Evolutionary conservation across 2,797 vertebrate species (phyloP), one percentile per base, ranked within the genome.

Genomic region (Enteromius anoplus): DNA sequence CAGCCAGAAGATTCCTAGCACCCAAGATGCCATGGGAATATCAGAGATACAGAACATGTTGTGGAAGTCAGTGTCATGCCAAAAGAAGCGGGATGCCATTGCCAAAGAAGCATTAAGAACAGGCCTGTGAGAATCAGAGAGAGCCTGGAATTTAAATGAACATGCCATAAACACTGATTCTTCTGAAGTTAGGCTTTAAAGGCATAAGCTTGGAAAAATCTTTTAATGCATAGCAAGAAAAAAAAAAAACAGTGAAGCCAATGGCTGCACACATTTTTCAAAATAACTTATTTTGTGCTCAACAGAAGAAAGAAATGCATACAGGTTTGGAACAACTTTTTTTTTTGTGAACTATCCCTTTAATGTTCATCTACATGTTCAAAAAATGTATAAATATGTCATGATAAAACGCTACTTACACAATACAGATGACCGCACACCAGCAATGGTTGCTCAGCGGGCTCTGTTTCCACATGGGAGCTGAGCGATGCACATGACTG

Each of bases 401-500:
- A 62, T 76, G n/a, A 19, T 29, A 23, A 5, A 75, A 76, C 23
- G 19, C 11, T 78, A 85, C 86, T 69, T 70, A 85, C 86, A 82
- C 51, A 40, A 71, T 21, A 15, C 80, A 80, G 70, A 86, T 40
- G 42, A 80, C 45, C 1, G 17, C 77, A 70, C 71, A 86, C 86
- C 84, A 87, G 85, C 78, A 84, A 23, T 4, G 68, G 66, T 88
- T 89, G 55, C 34, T 90, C 42, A 87, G 76, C 1, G 80, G 87
- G 17, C 85, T 89, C 66, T 85, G 80, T 78, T 81, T 87, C 85
- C 86, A 88, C 75, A 88, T 14, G 53, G 83, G 83, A 11, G 85
- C 85, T 3, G 87, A 90, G 19, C 78, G 53, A 81, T 88, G 87
- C 3, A 88, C 86, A 53, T 90, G 87, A 82, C 87, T 88, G 77